Percentiles rank a stretch among this genome's conserved stretches.
phyloP scores from a whole-genome alignment of 2,797 vertebrate species.

The Perdix hodgsoniae region DNA sequence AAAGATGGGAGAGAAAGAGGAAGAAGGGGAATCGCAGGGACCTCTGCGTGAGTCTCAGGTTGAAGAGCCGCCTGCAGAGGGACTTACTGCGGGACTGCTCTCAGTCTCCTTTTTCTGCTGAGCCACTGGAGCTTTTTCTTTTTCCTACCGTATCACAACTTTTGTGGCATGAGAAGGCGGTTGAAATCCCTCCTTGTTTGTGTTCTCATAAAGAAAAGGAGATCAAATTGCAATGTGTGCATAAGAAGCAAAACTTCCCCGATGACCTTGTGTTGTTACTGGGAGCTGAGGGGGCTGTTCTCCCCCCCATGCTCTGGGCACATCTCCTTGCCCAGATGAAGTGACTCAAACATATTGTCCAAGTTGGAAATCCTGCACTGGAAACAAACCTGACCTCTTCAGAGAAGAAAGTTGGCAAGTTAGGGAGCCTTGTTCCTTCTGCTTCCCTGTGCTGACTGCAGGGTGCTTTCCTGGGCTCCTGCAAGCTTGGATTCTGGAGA shows the following conservation, averaged over 20 bases:
- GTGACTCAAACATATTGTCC: not conserved
- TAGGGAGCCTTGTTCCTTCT: not conserved
- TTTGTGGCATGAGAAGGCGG: not conserved
- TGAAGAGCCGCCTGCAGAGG: not conserved
- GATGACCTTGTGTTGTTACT: not conserved
- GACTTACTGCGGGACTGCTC: not conserved
- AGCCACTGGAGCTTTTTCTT: not conserved
- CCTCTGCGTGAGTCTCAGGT: not conserved
- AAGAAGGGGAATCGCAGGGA: not conserved
- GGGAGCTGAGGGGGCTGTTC: accelerated
- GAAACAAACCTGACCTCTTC: not conserved
- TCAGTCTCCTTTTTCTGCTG: not conserved
- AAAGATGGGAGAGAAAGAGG: not conserved
- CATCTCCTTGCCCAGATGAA: not conserved
- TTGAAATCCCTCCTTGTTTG: not conserved
- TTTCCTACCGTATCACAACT: not conserved
- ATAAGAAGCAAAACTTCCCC: not conserved
- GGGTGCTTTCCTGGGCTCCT: not conserved
- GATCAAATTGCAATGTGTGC: not conserved
- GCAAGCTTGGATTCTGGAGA: not conserved
- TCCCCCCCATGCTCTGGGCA: not conserved
- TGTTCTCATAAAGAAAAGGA: not conserved
- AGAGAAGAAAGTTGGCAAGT: not conserved
- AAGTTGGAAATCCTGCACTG: not conserved
- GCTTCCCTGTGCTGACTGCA: not conserved